phyloP scores from a whole-genome alignment of 37 sponge, comb jelly and placozoan species.

The Tethya wilhelma region DNA sequence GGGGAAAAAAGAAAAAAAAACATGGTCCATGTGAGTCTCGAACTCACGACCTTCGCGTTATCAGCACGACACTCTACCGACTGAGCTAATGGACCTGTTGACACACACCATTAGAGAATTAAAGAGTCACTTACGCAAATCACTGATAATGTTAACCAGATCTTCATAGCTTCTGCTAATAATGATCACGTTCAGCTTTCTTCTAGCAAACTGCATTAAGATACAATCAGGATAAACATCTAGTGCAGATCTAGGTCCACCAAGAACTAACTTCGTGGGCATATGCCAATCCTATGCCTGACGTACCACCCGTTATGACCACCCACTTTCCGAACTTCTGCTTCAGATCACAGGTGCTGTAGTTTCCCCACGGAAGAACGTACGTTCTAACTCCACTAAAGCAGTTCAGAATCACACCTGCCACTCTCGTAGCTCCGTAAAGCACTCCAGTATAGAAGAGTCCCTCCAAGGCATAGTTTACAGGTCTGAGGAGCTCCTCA shows the following conservation, averaged over 20 bases:
- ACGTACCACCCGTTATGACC: conserved; percentile 80
- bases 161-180: conserved; percentile 64
- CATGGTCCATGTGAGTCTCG: conserved; percentile 73
- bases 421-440: conserved; percentile 30
- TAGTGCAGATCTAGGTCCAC: background rate
- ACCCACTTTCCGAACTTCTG: conserved; percentile 76
- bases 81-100: conserved; percentile 74
- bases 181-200: conserved; percentile 69
- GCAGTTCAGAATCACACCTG: background rate
- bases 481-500: conserved; percentile 30
- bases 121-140: conserved; percentile 56
- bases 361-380: conserved; percentile 45
- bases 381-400: conserved; percentile 56
- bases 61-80: conserved; percentile 82
- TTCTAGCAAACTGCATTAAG: conserved; percentile 59
- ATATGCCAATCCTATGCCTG: conserved; percentile 75
- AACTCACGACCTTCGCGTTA: conserved; percentile 80
- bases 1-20: conserved; percentile 30
- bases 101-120: too few relatives aligned
- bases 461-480: conserved; percentile 16
- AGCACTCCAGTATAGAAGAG: conserved; percentile 48
- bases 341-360: background rate
- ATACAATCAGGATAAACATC: background rate
- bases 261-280: conserved; percentile 70
- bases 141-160: conserved; percentile 49